phyloP scores from a whole-genome alignment of 2,797 vertebrate species.

The Cheirogaleus major region DNA sequence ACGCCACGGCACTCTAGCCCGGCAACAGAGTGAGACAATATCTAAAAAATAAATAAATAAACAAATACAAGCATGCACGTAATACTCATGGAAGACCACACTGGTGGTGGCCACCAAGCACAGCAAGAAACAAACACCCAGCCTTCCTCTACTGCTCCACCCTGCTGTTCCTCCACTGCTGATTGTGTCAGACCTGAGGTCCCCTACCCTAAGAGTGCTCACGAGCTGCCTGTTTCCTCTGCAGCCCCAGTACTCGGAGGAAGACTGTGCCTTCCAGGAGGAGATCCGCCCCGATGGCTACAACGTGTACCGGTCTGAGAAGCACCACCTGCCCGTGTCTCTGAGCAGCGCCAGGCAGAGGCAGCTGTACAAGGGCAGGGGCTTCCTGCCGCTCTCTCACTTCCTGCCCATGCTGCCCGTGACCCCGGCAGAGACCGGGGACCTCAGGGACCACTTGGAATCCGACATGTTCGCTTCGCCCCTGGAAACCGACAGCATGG shows the following conservation, averaged over 20 bases:
- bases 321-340: conserved; percentile 88
- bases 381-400: conserved; percentile 88
- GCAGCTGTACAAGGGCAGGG: conserved; percentile 86
- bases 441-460: conserved; percentile 55
- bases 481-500: conserved; percentile 89
- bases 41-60: no score
- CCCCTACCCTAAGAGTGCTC: accelerated
- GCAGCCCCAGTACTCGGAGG: conserved; percentile 84
- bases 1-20: no score
- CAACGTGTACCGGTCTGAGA: conserved; percentile 91
- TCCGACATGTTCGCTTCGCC: conserved; percentile 66
- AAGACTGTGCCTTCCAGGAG: conserved; percentile 95
- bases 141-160: no score
- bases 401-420: conserved; percentile 93
- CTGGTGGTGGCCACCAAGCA: not conserved
- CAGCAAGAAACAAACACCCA: accelerated
- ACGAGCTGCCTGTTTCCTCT: not conserved
- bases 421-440: conserved; percentile 56
- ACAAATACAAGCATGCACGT: no score
- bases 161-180: accelerated
- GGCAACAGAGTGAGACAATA: no score
- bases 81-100: not conserved
- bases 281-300: conserved; percentile 92
- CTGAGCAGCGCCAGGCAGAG: conserved; percentile 90
- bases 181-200: accelerated